Base-by-base conservation (phyloP, 2,113 vertebrate species). In the Pogona vitticeps region DNA sequence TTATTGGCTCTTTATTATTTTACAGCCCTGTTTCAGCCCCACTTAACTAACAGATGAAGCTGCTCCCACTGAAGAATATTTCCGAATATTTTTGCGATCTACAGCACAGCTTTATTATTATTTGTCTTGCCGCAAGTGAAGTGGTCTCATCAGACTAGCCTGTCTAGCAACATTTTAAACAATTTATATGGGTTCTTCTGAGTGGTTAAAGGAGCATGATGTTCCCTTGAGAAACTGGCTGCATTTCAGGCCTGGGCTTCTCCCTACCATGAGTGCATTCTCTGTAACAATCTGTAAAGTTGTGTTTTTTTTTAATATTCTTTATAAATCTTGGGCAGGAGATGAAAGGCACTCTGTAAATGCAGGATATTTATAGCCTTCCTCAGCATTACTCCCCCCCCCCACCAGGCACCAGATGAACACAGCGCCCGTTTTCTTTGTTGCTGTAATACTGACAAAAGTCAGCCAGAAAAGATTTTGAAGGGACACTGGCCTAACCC, bases 301-400 rank as follows among this genome's bases (percentile, higher is more conserved):
- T 52, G 33, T 65, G 33, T 76, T 42, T 63, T 68, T 31, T n/a
- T n/a, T n/a, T n/a, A n/a, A n/a, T n/a, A n/a, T n/a, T n/a, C n/a
- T 79, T 61, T 38, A 79, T 33, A 65, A 40, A 80, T 65, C 12
- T 31, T 81, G 78, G 40, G 26, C 61, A 31, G 72, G n/a, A 23
- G 70, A 76, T 87, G 46, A 67, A 58, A 76, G 33, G 72, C 71
- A 75, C 71, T 68, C 17, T 52, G 67, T 80, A 65, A 87, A 82
- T 58, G 42, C 71, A 68, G 67, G 79, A 4, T 87, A 87, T 87
- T 87, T 87, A 88, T 83, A 77, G 86, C 21, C 65, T n/a, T 61
- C 70, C 79, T 67, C 15, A 65, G 42, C 59, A 82, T 82, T 65
- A 21, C 40, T 76, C 71, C 59, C 42, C 72, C 28, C n/a, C n/a